Evolutionary conservation across 2,113 vertebrate genomes (phyloP), one percentile per base, ranked within the genome.

Genomic region (Lasiurus borealis): DNA sequence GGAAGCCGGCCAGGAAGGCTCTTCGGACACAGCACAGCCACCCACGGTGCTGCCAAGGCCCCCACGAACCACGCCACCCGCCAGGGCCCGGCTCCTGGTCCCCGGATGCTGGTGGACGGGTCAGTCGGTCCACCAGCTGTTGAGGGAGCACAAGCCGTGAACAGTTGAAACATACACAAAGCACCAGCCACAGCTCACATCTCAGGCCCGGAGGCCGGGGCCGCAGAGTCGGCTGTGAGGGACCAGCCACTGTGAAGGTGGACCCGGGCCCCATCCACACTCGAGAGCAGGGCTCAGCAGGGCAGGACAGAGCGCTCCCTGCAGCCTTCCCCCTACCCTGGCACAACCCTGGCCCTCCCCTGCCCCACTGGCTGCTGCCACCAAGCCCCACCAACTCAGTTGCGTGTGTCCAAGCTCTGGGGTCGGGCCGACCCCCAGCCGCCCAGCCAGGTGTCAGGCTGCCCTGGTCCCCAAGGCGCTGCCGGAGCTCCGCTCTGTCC

Each of bases 21-120:
- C 5, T 2, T 1, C 0, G 21, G 3, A 7, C 0, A 19, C 0
- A 29, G 40, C 12, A 19, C 27, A 54, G 8, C 69, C n/a, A 27
- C 52, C 46, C 2, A 40, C 1, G 23, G 11, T 3, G 11, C n/a
- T 6, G 25, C 66, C 19, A 6, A 0, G 3, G 16, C 11, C 27
- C 19, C 18, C 16, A 0, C 14, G 0, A 10, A 31, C n/a, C 44
- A 78, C 23, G 44, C 21, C 0, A 3, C 85, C 85, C 3, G 3
- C 21, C 16, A 48, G 19, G 81, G 10, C 13, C 31, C 57, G 44
- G 44, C 11, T 50, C 36, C 73, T 1, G 1, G n/a, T n/a, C n/a
- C n/a, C n/a, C n/a, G n/a, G n/a, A n/a, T n/a, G n/a, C n/a, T n/a
- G n/a, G n/a, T n/a, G n/a, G n/a, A n/a, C n/a, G n/a, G n/a, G n/a